These are phyloP conservation scores for Enteromius treurensis DNA, from an alignment of 2,797 vertebrate species.

Conservation along the genomic window DNA sequence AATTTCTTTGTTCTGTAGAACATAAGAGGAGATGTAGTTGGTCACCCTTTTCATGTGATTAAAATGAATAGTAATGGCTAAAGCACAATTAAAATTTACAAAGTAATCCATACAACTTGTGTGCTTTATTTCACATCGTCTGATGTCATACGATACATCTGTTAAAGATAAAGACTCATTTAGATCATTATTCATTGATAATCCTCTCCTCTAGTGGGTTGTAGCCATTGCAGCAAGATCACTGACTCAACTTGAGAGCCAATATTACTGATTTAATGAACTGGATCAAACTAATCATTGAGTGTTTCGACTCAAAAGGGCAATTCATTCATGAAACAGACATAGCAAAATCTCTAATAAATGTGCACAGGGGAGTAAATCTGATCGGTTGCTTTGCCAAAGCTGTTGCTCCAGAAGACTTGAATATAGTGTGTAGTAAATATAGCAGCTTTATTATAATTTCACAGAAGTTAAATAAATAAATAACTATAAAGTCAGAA, in stretches of 20 bases:
- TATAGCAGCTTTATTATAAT: neutral
- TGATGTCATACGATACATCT: neutral
- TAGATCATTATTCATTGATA: constrained; percentile 9
- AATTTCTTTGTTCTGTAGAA: neutral
- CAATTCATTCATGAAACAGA: neutral
- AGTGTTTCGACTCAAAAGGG: neutral
- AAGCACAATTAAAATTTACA: neutral
- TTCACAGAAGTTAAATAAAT: neutral
- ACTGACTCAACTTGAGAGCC: neutral
- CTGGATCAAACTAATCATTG: neutral
- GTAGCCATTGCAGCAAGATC: neutral
- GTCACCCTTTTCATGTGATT: neutral
- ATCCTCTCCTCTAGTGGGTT: neutral
- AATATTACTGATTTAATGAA: constrained; percentile 10
- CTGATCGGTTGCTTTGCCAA: neutral
- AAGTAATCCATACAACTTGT: neutral
- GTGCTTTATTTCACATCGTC: neutral
- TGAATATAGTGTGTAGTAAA: neutral
- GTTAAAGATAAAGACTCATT: neutral
- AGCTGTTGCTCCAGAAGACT: neutral
- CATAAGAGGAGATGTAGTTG: neutral
- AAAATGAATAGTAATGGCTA: neutral
- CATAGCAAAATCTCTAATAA: neutral
- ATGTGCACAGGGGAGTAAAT: neutral
- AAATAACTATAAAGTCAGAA: neutral